Evolutionary conservation across 2,113 vertebrate genomes (phyloP).

Genomic region (Upupa epops): DNA sequence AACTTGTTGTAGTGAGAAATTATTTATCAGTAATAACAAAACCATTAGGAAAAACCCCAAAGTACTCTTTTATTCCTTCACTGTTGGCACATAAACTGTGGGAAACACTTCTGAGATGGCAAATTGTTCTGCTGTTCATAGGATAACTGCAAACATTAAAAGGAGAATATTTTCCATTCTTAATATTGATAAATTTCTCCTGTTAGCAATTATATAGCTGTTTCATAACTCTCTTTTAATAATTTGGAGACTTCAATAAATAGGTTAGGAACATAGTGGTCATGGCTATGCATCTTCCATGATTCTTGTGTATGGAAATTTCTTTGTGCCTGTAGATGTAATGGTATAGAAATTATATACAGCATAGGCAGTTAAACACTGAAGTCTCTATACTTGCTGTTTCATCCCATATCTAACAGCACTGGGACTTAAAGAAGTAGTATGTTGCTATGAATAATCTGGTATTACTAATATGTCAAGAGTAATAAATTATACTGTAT

Average conservation of each 20-base stretch:
- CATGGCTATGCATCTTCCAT: neutral
- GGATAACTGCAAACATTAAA: neutral
- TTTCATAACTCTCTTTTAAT: neutral
- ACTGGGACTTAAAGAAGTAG: neutral
- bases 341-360: neutral
- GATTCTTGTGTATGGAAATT: neutral
- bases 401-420: neutral
- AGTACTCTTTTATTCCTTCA: neutral
- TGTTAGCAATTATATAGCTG: neutral
- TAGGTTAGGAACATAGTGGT: neutral
- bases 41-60: neutral
- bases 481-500: neutral
- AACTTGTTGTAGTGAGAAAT: neutral
- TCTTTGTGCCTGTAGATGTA: neutral
- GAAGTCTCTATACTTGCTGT: neutral
- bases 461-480: neutral
- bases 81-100: neutral
- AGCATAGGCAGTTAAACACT: neutral
- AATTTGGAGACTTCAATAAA: neutral
- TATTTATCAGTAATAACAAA: neutral
- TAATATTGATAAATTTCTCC: neutral
- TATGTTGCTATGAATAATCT: neutral
- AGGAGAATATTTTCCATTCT: neutral
- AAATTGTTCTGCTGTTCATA: neutral
- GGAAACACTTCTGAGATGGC: neutral